A percentile compares a stretch with the other conserved stretches of the same genome.
phyloP scores from a whole-genome alignment of 1,140 invertebrate species.

The Onthophagus taurus region DNA sequence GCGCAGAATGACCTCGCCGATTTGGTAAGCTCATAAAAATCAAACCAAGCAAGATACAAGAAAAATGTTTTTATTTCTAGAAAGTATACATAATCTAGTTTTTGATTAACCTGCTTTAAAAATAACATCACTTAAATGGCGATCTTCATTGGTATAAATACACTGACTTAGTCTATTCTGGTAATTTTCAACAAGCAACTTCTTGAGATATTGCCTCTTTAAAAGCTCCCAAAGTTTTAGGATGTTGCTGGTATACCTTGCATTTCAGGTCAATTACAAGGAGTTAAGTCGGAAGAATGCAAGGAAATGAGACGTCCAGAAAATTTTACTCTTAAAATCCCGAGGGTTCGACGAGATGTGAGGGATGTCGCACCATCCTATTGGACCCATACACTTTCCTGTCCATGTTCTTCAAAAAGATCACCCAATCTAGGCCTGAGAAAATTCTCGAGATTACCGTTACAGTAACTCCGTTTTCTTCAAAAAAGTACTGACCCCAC shows the following conservation, averaged over 20 bases:
- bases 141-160: not conserved
- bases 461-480: slow-evolving; percentile 9
- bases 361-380: slow-evolving; percentile 25
- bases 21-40: slow-evolving; percentile 2
- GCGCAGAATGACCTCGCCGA: slow-evolving; percentile 4
- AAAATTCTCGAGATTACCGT: slow-evolving; percentile 10
- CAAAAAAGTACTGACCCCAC: slow-evolving; percentile 12
- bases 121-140: slow-evolving; percentile 5
- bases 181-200: slow-evolving; percentile 1
- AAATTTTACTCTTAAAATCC: slow-evolving; percentile 20
- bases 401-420: slow-evolving; percentile 5
- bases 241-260: slow-evolving; percentile 4
- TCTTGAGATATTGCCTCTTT: not conserved
- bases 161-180: slow-evolving; percentile 2
- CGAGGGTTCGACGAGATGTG: slow-evolving; percentile 23
- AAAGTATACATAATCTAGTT: too few relatives aligned
- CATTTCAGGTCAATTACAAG: slow-evolving; percentile 4
- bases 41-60: not conserved
- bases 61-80: slow-evolving; percentile 1
- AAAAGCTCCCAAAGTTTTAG: not conserved
- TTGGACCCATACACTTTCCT: slow-evolving; percentile 6
- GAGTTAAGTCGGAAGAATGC: slow-evolving; percentile 1
- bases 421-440: not conserved
- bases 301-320: slow-evolving; percentile 23
- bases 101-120: too few relatives aligned